A percentile compares a stretch with the other conserved stretches of the same genome.
These are phyloP conservation scores for Dorcus hopei DNA, from an alignment of 2,888 invertebrate species.

Conservation along the genomic window DNA sequence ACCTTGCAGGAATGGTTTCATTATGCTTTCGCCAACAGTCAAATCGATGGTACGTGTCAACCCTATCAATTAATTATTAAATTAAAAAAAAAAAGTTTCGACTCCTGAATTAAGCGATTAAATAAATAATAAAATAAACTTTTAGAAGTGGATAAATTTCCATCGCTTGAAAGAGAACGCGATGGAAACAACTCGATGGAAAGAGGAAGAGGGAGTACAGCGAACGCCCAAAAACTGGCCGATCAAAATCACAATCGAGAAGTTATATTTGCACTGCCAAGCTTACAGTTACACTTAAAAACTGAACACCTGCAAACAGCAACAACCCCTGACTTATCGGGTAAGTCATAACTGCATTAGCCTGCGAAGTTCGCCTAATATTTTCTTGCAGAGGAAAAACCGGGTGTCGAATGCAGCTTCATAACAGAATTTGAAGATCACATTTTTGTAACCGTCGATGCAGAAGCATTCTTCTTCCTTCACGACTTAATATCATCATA, in stretches of 20 bases:
- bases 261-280: constrained; percentile 94
- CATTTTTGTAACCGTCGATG: constrained; percentile 96
- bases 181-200: constrained; percentile 59
- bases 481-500: constrained; percentile 97
- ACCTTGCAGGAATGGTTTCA: constrained; percentile 95
- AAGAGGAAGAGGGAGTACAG: constrained; percentile 52
- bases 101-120: no score
- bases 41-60: constrained; percentile 76
- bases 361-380: background rate
- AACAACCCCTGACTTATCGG: constrained; percentile 64
- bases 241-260: constrained; percentile 84
- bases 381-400: constrained; percentile 65
- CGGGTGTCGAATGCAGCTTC: constrained; percentile 92
- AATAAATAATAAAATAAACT: background rate
- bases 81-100: no score
- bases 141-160: constrained; percentile 85
- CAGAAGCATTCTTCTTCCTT: constrained; percentile 96
- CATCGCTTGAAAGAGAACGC: constrained; percentile 77
- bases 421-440: constrained; percentile 99
- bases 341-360: background rate
- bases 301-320: constrained; percentile 86
- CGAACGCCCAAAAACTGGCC: constrained; percentile 59
- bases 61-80: background rate
- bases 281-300: constrained; percentile 87
- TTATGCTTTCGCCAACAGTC: constrained; percentile 92